Conservation (phyloP, 2,888 invertebrate species). For the Agrotis segetum region DNA sequence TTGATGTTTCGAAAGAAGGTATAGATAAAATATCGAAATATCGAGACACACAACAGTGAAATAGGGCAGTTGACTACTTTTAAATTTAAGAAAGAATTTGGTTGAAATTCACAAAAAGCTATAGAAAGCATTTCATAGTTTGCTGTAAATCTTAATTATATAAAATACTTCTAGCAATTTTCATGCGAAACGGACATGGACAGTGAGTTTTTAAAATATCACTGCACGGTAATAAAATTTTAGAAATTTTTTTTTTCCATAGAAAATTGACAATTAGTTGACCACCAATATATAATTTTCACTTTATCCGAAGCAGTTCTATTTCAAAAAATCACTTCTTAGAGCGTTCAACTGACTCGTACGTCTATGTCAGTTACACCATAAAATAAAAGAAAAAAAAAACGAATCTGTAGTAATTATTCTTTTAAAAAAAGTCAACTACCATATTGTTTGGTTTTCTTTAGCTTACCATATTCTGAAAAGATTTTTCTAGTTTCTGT, state of each 20-base stretch:
- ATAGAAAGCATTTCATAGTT: conserved; percentile 34
- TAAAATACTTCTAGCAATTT: conserved; percentile 3
- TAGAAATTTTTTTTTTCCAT: no score
- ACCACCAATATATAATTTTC: no score
- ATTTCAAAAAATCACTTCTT: conserved; percentile 13
- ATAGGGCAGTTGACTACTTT: conserved; percentile 60
- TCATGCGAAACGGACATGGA: conserved; percentile 39
- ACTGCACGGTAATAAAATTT: neutral
- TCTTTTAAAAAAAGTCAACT: conserved; percentile 52
- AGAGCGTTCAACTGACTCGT: conserved; percentile 19
- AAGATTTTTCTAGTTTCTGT: conserved; percentile 60
- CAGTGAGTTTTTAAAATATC: conserved; percentile 4
- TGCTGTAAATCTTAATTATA: conserved; percentile 7
- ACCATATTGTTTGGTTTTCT: conserved; percentile 40
- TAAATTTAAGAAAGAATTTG: conserved; percentile 39
- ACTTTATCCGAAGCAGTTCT: neutral
- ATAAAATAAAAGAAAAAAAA: neutral
- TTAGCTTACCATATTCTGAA: conserved; percentile 61
- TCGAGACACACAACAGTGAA: conserved; percentile 56
- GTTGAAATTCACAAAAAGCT: conserved; percentile 32
- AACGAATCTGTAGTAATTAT: neutral
- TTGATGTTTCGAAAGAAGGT: conserved; percentile 39
- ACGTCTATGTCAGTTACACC: conserved; percentile 15
- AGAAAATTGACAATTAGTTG: no score
- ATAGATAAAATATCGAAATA: conserved; percentile 46